Base-by-base conservation (phyloP, 2,797 vertebrate genomes). In the Cichlasoma orientale region DNA sequence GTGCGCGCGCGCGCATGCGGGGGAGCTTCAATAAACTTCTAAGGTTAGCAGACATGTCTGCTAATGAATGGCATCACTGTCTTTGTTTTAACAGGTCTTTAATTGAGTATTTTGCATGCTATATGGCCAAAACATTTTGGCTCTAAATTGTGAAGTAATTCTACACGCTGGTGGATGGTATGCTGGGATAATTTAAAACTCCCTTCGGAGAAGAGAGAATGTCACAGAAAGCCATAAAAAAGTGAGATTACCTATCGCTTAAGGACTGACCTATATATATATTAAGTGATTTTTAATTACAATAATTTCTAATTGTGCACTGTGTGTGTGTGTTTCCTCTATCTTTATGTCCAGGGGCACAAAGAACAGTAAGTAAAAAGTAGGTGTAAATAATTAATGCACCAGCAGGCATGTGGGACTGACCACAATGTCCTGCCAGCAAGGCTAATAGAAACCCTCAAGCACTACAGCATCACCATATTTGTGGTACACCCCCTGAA, bases 331-430 rank as follows among this genome's bases (percentile, higher is more conserved):
- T 38, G 68, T 69, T 59, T n/a, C 56, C 56, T 82, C 25, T 79
- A 25, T 79, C 70, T 82, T 86, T 56, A 50, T 56, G 19, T 79
- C 76, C 58, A 63, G 63, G 29, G 66, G 63, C 56, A 71, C 31
- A 80, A 85, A 85, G 69, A 75, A 36, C 50, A 78, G 41, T 73
- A 74, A 86, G 66, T 80, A 76, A 79, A 80, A 83, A 83, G 63
- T 53, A 78, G 44, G 59, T 79, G 71, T 90, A 74, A 82, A 90
- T 90, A 88, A 90, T 85, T 79, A 79, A 88, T 88, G 66, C 74
- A 76, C 47, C 78, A 56, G 5, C 47, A 71, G 75, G 41, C 78
- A 61, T 73, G 70, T 74, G 76, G 78, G 81, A 85, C 77, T 82
- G 82, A 84, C 81, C 86, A 77, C 75, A 63, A 82, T 31, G 66